A percentile compares a stretch with the other conserved stretches of the same genome.
Conservation (phyloP, 2,113 vertebrate genomes). For the Himantopus leucocephalus region DNA sequence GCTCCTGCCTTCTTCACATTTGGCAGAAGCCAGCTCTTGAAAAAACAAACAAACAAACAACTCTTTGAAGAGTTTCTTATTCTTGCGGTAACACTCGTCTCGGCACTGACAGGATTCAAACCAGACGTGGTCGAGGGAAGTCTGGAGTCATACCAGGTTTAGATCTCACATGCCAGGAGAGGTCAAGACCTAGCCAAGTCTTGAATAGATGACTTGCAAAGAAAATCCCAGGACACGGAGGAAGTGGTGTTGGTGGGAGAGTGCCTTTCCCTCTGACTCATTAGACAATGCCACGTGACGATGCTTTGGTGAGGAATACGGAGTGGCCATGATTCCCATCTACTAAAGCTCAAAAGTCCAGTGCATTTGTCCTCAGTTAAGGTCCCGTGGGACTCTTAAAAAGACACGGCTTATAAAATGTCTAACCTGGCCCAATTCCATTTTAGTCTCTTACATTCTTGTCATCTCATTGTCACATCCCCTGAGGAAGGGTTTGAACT, state of each 20-base stretch:
- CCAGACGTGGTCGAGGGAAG: background rate
- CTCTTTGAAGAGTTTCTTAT: constrained; percentile 22
- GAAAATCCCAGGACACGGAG: background rate
- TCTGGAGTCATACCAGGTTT: constrained; percentile 37
- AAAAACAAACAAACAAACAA: background rate
- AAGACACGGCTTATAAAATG: background rate
- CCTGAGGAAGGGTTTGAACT: background rate
- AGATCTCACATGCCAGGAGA: constrained; percentile 21
- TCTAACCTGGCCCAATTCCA: background rate
- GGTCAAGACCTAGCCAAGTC: constrained; percentile 35
- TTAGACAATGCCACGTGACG: accelerated
- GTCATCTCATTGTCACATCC: background rate
- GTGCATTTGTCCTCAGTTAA: background rate
- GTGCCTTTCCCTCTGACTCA: background rate
- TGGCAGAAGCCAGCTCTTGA: background rate
- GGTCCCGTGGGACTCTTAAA: background rate
- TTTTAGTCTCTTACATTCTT: background rate
- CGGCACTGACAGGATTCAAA: constrained; percentile 31
- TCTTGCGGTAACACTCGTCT: background rate
- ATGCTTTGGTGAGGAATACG: background rate
- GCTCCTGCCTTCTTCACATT: background rate
- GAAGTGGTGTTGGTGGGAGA: constrained; percentile 16
- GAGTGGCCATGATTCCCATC: background rate
- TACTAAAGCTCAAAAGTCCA: background rate
- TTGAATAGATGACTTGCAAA: constrained; percentile 6